Base-by-base conservation (phyloP, 2,113 vertebrate genomes). In the Psettodes erumei region DNA sequence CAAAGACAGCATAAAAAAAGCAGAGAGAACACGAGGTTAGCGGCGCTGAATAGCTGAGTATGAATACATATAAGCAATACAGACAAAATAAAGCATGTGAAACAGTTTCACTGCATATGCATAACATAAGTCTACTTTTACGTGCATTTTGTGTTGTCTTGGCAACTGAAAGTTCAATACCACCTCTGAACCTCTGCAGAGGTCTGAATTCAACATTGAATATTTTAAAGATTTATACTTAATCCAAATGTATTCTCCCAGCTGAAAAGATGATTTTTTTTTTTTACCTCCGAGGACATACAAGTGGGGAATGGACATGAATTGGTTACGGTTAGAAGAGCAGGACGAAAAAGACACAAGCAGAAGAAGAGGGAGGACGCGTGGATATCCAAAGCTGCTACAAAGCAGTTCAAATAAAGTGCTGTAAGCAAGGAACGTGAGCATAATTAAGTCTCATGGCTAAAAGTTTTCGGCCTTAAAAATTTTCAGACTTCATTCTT, bases 91-190 rank as follows among this genome's bases (percentile, higher is more conserved):
- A 48, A 37, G 37, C 6, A 16, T 5, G 23, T 58, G 10, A 48
- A 72, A 37, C 1, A 28, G 15, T 56, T 65, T 47, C 28, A 18
- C 21, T 47, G 47, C 51, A 3, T 56, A 25, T 51, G 18, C 13
- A 53, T 48, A 48, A 18, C 25, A 2, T 10, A 62, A 25, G 30
- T 62, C n/a, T 47, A 35, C 56, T 66, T 76, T 48, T 55, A 45
- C 12, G 42, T 54, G 61, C 37, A 47, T 81, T 40, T 59, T 43
- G 0, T 28, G 63, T 66, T 82, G 68, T 75, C 38, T 83, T 37
- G 60, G 64, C 61, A 83, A 81, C 67, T 74, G 33, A 68, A 75
- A 54, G 51, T 83, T 64, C 19, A 9, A 38, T 12, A 23, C 9
- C 43, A 51, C 56, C 21, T n/a, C n/a, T 23, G 21, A 60, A 67